phyloP scores from a whole-genome alignment of 2,888 invertebrate genomes.

The Lathronympha strigana region DNA sequence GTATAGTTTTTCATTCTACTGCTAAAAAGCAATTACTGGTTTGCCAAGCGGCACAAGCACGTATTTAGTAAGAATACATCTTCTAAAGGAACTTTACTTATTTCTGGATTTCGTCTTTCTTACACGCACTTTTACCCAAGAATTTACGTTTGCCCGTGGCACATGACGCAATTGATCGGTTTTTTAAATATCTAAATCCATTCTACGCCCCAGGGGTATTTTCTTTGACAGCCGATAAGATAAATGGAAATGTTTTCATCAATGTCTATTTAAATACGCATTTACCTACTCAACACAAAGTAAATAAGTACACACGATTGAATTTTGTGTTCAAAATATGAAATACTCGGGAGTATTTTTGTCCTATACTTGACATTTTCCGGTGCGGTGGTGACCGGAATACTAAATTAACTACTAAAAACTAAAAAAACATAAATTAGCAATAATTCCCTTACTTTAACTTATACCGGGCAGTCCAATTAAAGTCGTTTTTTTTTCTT shows the following conservation, averaged over 20 bases:
- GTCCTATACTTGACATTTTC: no score
- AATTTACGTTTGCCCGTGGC: not conserved
- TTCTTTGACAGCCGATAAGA: conserved; percentile 21
- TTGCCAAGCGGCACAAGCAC: no score
- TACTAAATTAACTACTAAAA: no score
- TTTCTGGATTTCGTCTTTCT: not conserved
- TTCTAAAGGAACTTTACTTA: no score
- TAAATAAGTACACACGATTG: not conserved
- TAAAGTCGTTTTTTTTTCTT: no score
- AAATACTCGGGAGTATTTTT: not conserved
- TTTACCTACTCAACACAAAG: not conserved
- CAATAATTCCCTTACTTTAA: no score
- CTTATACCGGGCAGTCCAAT: no score
- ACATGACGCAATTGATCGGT: not conserved
- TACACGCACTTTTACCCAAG: not conserved
- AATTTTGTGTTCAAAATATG: not conserved
- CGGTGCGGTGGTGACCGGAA: no score
- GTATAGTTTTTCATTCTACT: no score
- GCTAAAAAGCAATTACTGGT: no score
- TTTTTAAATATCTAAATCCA: conserved; percentile 12
- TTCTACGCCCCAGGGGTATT: conserved; percentile 14
- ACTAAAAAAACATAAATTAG: no score
- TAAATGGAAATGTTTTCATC: conserved; percentile 24
- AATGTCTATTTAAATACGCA: not conserved
- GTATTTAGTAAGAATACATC: no score